Percentiles rank a stretch among this genome's conserved stretches.
Conservation (phyloP, 2,888 invertebrate genomes). For the Perdita meconis region DNA sequence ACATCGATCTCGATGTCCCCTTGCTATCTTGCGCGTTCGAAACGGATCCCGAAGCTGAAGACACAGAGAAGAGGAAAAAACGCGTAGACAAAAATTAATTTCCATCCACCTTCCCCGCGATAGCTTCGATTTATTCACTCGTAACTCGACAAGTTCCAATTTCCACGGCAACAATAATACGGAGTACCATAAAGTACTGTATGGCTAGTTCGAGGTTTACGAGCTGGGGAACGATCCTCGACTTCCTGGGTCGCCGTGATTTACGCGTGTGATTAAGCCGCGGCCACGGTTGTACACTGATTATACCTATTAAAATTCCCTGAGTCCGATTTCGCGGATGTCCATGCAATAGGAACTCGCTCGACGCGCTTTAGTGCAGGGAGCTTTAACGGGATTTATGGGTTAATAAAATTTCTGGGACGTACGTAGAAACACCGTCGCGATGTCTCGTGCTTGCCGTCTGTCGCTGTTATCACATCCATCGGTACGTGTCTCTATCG, state of each 20-base stretch:
- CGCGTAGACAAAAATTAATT: neutral
- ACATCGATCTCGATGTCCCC: slow-evolving; percentile 16
- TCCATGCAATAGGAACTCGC: slow-evolving; percentile 48
- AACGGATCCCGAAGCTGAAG: neutral
- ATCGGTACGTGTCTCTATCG: slow-evolving; percentile 29
- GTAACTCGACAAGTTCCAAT: neutral
- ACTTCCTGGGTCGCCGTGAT: slow-evolving; percentile 32
- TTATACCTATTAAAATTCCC: slow-evolving; percentile 59
- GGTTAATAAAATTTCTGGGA: slow-evolving; percentile 61
- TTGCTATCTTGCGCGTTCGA: slow-evolving; percentile 3
- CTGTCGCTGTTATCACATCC: slow-evolving; percentile 12
- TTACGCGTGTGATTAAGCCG: slow-evolving; percentile 49
- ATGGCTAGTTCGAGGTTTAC: neutral
- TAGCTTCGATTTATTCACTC: neutral
- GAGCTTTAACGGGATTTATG: slow-evolving; percentile 55
- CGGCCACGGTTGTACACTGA: slow-evolving; percentile 38
- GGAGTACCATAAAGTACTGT: neutral
- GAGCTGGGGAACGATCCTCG: neutral
- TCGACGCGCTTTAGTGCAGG: slow-evolving; percentile 46
- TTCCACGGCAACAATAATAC: neutral
- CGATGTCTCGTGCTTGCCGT: slow-evolving; percentile 47
- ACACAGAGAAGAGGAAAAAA: neutral
- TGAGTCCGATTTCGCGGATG: slow-evolving; percentile 46
- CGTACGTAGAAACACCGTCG: slow-evolving; percentile 34
- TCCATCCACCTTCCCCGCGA: neutral